A percentile compares a stretch with the other conserved stretches of the same genome.
Evolutionary conservation across 1,140 invertebrate species (phyloP).

Genomic region (Rhynchophorus ferrugineus): DNA sequence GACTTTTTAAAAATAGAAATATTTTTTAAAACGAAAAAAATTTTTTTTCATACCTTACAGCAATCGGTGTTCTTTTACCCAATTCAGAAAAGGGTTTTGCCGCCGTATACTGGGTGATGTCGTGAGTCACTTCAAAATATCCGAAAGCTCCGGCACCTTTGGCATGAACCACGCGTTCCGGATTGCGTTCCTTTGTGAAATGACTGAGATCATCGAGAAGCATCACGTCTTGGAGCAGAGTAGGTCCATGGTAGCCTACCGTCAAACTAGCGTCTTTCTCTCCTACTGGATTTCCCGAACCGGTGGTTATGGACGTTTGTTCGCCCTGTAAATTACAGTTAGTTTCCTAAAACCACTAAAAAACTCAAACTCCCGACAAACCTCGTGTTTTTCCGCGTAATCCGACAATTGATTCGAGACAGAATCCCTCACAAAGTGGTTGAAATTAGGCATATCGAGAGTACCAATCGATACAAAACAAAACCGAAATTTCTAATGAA

Average conservation of each 20-base stretch:
- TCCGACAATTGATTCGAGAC: slow-evolving; percentile 30
- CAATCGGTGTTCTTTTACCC: slow-evolving; percentile 75
- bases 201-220: slow-evolving; percentile 90
- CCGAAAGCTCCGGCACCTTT: slow-evolving; percentile 97
- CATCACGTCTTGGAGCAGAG: slow-evolving; percentile 82
- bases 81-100: slow-evolving; percentile 73
- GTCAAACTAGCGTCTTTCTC: slow-evolving; percentile 64
- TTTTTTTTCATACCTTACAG: slow-evolving; percentile 57
- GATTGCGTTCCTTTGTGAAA: slow-evolving; percentile 92
- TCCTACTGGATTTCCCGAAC: slow-evolving; percentile 63
- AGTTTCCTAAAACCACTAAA: not conserved
- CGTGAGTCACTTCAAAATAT: slow-evolving; percentile 87
- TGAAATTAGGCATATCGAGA: slow-evolving; percentile 8
- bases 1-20: too few species aligned
- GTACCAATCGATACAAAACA: too few species aligned
- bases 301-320: slow-evolving; percentile 46
- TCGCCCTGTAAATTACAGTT: slow-evolving; percentile 10
- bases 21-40: too few species aligned
- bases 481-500: too few species aligned
- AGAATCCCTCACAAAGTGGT: slow-evolving; percentile 21
- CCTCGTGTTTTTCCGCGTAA: slow-evolving; percentile 28
- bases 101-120: slow-evolving; percentile 71
- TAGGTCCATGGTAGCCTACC: slow-evolving; percentile 79
- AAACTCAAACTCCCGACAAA: not conserved
- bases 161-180: slow-evolving; percentile 95